phyloP scores from a whole-genome alignment of 1,140 invertebrate genomes.

The Trypoxylus dichotomus region DNA sequence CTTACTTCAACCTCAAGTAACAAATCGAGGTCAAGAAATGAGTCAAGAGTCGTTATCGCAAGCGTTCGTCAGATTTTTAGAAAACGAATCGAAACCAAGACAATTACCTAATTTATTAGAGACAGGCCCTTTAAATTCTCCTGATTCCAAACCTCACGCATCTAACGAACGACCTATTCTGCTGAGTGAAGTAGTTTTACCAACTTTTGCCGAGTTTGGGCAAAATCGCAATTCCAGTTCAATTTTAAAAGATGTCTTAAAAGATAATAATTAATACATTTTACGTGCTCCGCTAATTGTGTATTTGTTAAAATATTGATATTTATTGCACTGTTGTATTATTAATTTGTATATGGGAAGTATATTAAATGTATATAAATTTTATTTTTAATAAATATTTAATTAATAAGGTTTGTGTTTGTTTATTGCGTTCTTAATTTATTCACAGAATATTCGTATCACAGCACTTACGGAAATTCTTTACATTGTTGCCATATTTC shows the following conservation, averaged over 20 bases:
- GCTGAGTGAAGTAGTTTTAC: constrained; percentile 61
- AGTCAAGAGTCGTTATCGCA: constrained; percentile 66
- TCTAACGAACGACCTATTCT: constrained; percentile 56
- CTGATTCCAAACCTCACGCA: constrained; percentile 37
- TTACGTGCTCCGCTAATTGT: not conserved
- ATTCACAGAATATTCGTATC: too few species aligned
- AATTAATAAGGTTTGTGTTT: not conserved
- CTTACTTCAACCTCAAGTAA: constrained; percentile 43
- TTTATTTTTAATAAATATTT: constrained; percentile 25
- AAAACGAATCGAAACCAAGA: constrained; percentile 78
- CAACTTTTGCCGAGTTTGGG: constrained; percentile 64
- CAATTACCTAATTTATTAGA: constrained; percentile 62
- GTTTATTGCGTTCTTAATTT: too few species aligned
- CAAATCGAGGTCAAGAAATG: constrained; percentile 33
- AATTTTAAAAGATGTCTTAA: constrained; percentile 69
- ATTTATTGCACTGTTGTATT: constrained; percentile 14
- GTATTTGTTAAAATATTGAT: not conserved
- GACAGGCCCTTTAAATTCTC: constrained; percentile 18
- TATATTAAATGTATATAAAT: constrained; percentile 18
- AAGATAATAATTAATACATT: constrained; percentile 53
- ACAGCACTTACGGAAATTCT: too few species aligned
- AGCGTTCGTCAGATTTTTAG: constrained; percentile 88
- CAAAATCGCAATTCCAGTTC: constrained; percentile 68
- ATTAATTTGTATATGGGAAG: constrained; percentile 21
- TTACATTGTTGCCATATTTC: too few species aligned